Conservation (phyloP, 2,113 vertebrate genomes). For the Cyprinodon tularosa region DNA sequence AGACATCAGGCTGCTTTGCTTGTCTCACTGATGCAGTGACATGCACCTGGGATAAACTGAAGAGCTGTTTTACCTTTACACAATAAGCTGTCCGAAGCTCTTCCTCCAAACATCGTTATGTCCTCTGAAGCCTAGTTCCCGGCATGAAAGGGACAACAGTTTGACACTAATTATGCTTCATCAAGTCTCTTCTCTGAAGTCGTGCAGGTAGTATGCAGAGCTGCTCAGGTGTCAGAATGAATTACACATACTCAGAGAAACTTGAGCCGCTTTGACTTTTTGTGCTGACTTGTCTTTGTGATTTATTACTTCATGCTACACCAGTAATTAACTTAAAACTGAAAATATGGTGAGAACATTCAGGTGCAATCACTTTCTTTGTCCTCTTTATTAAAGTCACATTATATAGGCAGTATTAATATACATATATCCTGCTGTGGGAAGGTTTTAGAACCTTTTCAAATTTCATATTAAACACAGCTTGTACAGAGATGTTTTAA, state of each 20-base stretch:
- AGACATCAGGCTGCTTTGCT: conserved; percentile 15
- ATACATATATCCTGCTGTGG: too few relatives aligned
- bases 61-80: conserved; percentile 5
- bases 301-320: conserved; percentile 16
- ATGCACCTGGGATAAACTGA: not conserved
- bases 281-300: conserved; percentile 36
- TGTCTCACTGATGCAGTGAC: conserved; percentile 10
- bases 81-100: not conserved
- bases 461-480: too few relatives aligned
- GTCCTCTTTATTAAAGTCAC: conserved; percentile 4
- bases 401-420: not conserved
- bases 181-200: conserved; percentile 30
- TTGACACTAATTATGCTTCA: conserved; percentile 27
- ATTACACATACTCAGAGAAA: conserved; percentile 29
- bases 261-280: conserved; percentile 39
- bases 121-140: conserved; percentile 22
- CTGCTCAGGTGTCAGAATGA: conserved; percentile 46
- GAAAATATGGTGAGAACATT: conserved; percentile 23
- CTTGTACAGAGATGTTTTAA: too few relatives aligned
- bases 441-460: too few relatives aligned
- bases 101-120: conserved; percentile 13
- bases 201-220: conserved; percentile 30
- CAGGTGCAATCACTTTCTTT: conserved; percentile 4
- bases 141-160: not conserved
- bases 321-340: conserved; percentile 26